Evolutionary conservation across 2,888 invertebrate genomes (phyloP).

Genomic region (Hypomecis atomaria): DNA sequence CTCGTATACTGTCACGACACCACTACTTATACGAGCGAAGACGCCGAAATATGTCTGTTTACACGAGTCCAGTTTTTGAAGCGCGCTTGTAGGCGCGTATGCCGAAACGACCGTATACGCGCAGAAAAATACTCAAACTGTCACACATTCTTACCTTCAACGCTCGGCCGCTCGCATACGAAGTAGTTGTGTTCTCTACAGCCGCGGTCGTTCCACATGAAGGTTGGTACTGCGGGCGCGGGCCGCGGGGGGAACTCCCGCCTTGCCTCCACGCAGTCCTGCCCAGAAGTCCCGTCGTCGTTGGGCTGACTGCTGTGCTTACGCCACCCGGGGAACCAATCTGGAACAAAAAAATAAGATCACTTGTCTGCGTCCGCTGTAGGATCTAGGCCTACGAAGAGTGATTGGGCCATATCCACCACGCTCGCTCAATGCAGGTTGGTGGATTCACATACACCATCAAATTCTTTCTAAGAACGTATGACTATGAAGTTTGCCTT

Average conservation of each 20-base stretch:
- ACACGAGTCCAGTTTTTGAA: too few relatives aligned
- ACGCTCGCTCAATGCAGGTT: too few relatives aligned
- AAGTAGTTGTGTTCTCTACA: slow-evolving; percentile 90
- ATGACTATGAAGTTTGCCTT: too few relatives aligned
- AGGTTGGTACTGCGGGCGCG: slow-evolving; percentile 78
- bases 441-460: too few relatives aligned
- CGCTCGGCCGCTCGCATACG: slow-evolving; percentile 89
- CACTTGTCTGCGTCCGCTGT: background rate
- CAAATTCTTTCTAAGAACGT: too few relatives aligned
- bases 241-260: slow-evolving; percentile 86
- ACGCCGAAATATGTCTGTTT: too few relatives aligned
- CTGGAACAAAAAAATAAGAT: slow-evolving; percentile 65
- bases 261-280: slow-evolving; percentile 92
- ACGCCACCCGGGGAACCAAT: slow-evolving; percentile 94
- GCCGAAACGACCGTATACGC: too few relatives aligned
- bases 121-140: background rate
- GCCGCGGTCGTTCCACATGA: slow-evolving; percentile 93
- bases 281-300: slow-evolving; percentile 91
- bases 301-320: slow-evolving; percentile 90
- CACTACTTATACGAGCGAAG: too few relatives aligned
- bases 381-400: too few relatives aligned
- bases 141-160: slow-evolving; percentile 80
- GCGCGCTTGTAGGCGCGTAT: too few relatives aligned
- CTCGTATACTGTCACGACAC: too few relatives aligned
- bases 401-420: too few relatives aligned